Evolutionary conservation across 2,113 vertebrate species (phyloP).

Genomic region (Pelecanus crispus): DNA sequence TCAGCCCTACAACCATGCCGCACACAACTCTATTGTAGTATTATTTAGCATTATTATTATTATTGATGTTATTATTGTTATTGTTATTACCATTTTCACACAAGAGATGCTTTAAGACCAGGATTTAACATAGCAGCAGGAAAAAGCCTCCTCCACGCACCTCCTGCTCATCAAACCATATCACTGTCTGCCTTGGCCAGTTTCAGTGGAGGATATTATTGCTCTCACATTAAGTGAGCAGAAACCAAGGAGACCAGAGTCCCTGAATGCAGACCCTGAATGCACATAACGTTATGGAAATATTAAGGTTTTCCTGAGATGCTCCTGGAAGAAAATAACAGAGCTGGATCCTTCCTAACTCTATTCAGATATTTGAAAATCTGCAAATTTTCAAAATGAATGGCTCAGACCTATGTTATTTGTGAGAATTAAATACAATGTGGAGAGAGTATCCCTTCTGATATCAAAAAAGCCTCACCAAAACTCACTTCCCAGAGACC

Average conservation of each 20-base stretch:
- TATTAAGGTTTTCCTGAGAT: not conserved
- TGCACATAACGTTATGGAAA: not conserved
- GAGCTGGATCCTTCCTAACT: not conserved
- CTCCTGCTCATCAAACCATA: not conserved
- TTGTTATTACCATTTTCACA: not conserved
- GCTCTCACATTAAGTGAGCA: not conserved
- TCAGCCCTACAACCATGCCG: not conserved
- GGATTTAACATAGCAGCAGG: not conserved
- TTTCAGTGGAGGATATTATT: not conserved
- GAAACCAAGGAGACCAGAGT: not conserved
- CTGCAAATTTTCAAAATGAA: not conserved
- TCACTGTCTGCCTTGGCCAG: not conserved
- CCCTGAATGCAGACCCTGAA: not conserved
- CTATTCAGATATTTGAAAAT: not conserved
- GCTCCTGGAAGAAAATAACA: not conserved
- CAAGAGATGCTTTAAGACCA: not conserved
- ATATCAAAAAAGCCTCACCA: not conserved
- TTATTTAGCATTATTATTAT: not conserved
- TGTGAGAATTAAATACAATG: not conserved
- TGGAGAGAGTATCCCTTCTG: not conserved
- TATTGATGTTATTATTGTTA: not conserved
- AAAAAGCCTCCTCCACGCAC: not conserved
- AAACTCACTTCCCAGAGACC: not conserved
- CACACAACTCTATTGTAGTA: not conserved
- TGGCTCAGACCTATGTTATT: not conserved